Evolutionary conservation across 2,797 vertebrate species (phyloP).

Genomic region (Lacerta viridis): DNA sequence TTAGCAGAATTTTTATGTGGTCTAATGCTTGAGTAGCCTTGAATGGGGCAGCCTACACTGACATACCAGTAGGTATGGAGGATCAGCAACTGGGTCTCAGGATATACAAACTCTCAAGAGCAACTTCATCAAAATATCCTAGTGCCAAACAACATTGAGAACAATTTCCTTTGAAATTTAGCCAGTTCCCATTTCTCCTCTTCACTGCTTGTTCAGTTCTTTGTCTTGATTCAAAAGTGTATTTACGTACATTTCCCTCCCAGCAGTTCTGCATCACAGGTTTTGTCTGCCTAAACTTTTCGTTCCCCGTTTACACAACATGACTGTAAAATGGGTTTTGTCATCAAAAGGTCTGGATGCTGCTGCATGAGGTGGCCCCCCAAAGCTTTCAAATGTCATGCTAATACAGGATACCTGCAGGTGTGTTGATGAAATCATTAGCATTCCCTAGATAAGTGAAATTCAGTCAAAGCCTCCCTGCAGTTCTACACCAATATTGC

Average conservation of each 20-base stretch:
- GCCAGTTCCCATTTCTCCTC: neutral
- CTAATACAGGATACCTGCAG: neutral
- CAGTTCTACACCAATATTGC: neutral
- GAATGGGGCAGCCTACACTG: neutral
- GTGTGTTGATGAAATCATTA: neutral
- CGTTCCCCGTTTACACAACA: neutral
- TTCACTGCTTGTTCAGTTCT: neutral
- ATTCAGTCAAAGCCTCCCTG: neutral
- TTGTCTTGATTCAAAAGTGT: neutral
- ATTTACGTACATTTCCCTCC: neutral
- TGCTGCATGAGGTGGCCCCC: neutral
- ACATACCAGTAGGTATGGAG: neutral
- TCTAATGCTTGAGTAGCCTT: neutral
- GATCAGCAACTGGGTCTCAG: neutral
- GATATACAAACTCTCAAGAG: neutral
- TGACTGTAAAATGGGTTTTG: neutral
- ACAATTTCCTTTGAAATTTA: neutral
- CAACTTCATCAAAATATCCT: no score
- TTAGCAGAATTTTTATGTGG: constrained; percentile 39
- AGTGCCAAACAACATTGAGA: neutral
- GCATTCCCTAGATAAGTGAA: neutral
- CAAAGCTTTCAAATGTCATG: neutral
- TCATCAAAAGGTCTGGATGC: no score
- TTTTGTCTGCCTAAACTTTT: neutral
- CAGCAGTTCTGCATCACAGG: neutral